These are phyloP conservation scores for Cosmia pyralina DNA, from an alignment of 2,888 invertebrate genomes.

Conservation along the genomic window DNA sequence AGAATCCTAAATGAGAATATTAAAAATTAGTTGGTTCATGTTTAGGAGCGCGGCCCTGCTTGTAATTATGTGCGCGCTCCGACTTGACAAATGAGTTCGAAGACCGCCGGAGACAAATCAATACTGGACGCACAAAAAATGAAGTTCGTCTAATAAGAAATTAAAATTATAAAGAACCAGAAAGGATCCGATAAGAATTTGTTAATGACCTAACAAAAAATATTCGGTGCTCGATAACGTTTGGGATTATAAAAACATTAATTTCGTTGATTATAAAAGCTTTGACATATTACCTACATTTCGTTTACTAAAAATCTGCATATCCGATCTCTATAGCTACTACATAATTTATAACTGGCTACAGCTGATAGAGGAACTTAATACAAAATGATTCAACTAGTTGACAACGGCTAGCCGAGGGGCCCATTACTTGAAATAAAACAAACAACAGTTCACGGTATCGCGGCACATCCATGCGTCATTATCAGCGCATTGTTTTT, in stretches of 20 bases:
- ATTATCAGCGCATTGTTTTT: constrained; percentile 76
- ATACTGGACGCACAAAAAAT: constrained; percentile 61
- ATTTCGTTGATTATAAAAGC: constrained; percentile 24
- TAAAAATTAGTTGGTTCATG: constrained; percentile 78
- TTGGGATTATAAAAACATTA: constrained; percentile 28
- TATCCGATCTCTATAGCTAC: constrained; percentile 13
- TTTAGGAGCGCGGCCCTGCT: constrained; percentile 65
- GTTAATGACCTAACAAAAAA: constrained; percentile 51
- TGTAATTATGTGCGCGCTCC: constrained; percentile 67
- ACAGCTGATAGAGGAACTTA: constrained; percentile 12
- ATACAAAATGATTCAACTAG: constrained; percentile 38
- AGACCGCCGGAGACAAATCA: constrained; percentile 69
- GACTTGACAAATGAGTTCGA: constrained; percentile 71
- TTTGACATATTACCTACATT: constrained; percentile 20
- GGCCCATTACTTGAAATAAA: constrained; percentile 63
- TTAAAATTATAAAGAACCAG: constrained; percentile 51
- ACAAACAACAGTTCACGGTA: constrained; percentile 62
- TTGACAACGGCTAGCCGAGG: constrained; percentile 45
- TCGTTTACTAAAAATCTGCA: not conserved
- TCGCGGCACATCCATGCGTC: constrained; percentile 69
- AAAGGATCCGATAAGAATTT: constrained; percentile 55
- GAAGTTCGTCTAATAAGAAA: constrained; percentile 51
- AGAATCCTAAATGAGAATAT: constrained; percentile 79
- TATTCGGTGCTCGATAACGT: constrained; percentile 18
- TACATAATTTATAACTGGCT: not conserved